phyloP scores from a whole-genome alignment of 2,113 vertebrate species.

The Symphodus melops region DNA sequence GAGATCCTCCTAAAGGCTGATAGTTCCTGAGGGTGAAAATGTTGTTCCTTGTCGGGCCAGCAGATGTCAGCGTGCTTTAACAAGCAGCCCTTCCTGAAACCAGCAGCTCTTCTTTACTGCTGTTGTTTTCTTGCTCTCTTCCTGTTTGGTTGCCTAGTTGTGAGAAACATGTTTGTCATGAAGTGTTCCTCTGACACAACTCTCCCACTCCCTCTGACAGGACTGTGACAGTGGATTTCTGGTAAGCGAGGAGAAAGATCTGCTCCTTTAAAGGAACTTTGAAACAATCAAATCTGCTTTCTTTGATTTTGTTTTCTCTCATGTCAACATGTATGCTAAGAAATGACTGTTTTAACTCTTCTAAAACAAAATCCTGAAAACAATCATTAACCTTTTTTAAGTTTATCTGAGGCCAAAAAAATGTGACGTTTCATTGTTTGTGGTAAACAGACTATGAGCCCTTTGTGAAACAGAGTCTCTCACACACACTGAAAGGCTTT shows the following conservation, averaged over 20 bases:
- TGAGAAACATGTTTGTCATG: slow-evolving; percentile 65
- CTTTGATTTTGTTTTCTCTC: not conserved
- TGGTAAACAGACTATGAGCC: slow-evolving; percentile 47
- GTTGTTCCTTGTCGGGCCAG: slow-evolving; percentile 33
- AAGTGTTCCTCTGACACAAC: slow-evolving; percentile 2
- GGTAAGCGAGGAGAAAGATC: slow-evolving; percentile 49
- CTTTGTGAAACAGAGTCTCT: slow-evolving; percentile 50
- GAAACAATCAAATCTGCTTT: not conserved
- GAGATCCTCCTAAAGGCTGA: not conserved
- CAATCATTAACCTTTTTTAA: not conserved
- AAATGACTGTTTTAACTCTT: not conserved
- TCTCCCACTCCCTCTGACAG: slow-evolving; percentile 10
- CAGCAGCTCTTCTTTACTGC: slow-evolving; percentile 39
- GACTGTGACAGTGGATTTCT: slow-evolving; percentile 31
- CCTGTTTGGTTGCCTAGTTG: slow-evolving; percentile 77
- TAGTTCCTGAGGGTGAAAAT: not conserved
- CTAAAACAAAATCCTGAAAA: too few species aligned
- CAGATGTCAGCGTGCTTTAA: slow-evolving; percentile 60
- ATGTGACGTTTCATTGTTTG: slow-evolving; percentile 15
- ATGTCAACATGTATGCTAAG: not conserved
- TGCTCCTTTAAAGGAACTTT: not conserved
- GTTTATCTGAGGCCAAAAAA: slow-evolving; percentile 3
- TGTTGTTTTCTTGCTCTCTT: slow-evolving; percentile 48
- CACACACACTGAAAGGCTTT: slow-evolving; percentile 36
- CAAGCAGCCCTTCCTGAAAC: not conserved